Evolutionary conservation across 1,140 invertebrate genomes (phyloP).

Genomic region (Drosophila pachea): DNA sequence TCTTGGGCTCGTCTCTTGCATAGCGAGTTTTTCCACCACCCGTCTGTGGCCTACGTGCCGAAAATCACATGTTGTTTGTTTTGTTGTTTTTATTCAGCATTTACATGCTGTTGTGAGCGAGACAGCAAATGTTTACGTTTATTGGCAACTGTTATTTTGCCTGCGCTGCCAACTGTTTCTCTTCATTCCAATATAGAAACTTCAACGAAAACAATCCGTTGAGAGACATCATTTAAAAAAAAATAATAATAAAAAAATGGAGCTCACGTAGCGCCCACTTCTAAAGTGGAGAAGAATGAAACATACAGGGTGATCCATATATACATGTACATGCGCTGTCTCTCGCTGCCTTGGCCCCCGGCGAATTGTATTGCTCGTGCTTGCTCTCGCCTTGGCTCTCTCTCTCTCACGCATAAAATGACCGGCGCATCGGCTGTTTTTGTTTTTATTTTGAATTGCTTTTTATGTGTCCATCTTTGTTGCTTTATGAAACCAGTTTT

Average conservation of each 20-base stretch:
- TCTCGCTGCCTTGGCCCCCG: conserved; percentile 15
- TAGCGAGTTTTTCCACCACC: conserved; percentile 45
- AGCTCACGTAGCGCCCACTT: conserved; percentile 35
- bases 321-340: conserved; percentile 30
- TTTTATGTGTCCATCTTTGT: conserved; percentile 41
- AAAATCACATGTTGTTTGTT: conserved; percentile 75
- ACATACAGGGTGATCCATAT: conserved; percentile 48
- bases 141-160: conserved; percentile 7
- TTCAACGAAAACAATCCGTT: too few species aligned
- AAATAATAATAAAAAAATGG: conserved; percentile 50
- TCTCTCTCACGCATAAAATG: conserved; percentile 37
- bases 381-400: conserved; percentile 1
- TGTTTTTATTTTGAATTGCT: conserved; percentile 66
- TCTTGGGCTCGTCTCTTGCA: conserved; percentile 40
- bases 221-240: conserved; percentile 33
- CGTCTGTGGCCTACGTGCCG: conserved; percentile 67
- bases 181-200: too few species aligned
- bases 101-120: conserved; percentile 40
- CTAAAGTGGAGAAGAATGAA: not conserved
- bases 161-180: too few species aligned
- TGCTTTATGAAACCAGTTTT: conserved; percentile 65
- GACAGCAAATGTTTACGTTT: conserved; percentile 28
- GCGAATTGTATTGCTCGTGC: conserved; percentile 18
- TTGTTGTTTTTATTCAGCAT: conserved; percentile 51
- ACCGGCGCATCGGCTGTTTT: conserved; percentile 70